A percentile compares a stretch with the other conserved stretches of the same genome.
Conservation (phyloP, 2,888 invertebrate genomes). For the Herminia tarsipennalis region DNA sequence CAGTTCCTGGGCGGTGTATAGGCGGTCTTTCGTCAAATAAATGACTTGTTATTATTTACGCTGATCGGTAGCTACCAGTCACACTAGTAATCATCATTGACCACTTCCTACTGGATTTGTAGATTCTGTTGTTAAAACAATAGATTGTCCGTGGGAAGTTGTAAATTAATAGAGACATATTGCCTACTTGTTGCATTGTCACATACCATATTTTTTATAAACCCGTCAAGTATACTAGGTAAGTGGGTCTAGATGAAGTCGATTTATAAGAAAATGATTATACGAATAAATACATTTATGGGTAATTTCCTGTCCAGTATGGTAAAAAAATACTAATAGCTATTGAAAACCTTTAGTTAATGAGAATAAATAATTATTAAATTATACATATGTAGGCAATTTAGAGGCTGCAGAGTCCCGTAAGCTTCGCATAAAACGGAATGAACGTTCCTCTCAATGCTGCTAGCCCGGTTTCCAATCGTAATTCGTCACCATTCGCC, state of each 20-base stretch:
- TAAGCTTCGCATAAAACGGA: too few relatives aligned
- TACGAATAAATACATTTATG: too few relatives aligned
- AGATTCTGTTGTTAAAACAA: slow-evolving; percentile 54
- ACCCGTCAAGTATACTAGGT: too few relatives aligned
- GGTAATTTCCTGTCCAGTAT: too few relatives aligned
- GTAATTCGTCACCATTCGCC: slow-evolving; percentile 12
- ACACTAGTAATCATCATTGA: slow-evolving; percentile 65
- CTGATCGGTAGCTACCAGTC: slow-evolving; percentile 50
- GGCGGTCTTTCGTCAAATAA: slow-evolving; percentile 45
- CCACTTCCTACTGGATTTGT: slow-evolving; percentile 64
- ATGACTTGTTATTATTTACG: slow-evolving; percentile 70
- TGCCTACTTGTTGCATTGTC: slow-evolving; percentile 1
- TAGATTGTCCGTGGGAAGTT: slow-evolving; percentile 69
- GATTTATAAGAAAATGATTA: too few relatives aligned
- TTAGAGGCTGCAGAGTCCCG: too few relatives aligned
- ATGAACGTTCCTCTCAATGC: slow-evolving; percentile 2
- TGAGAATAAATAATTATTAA: too few relatives aligned
- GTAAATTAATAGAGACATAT: slow-evolving; percentile 49
- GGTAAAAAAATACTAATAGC: too few relatives aligned
- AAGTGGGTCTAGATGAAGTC: too few relatives aligned
- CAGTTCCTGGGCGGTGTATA: slow-evolving; percentile 27
- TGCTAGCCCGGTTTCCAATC: slow-evolving; percentile 5
- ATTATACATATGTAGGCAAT: too few relatives aligned
- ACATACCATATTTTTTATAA: too few relatives aligned
- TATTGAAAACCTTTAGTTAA: too few relatives aligned